Percentiles rank a stretch among this genome's conserved stretches.
Conservation (phyloP, 1,140 invertebrate genomes). For the Pseudomyrmex gracilis region DNA sequence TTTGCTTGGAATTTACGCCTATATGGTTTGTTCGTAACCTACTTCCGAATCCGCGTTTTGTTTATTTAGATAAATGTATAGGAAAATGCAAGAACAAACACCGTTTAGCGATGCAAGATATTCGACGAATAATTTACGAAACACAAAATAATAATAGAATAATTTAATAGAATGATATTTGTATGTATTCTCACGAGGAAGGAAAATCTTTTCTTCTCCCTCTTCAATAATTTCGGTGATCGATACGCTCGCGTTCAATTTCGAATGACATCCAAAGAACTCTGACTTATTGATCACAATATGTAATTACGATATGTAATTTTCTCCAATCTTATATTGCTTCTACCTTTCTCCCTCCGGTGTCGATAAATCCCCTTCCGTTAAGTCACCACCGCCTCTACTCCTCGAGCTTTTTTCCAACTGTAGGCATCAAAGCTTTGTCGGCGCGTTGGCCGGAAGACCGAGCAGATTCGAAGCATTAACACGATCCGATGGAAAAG, state of each 20-base stretch:
- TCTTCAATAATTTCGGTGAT: neutral
- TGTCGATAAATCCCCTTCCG: slow-evolving; percentile 13
- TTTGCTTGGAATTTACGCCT: neutral
- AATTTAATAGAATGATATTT: neutral
- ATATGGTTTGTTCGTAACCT: neutral
- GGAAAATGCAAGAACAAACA: neutral
- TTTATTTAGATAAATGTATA: slow-evolving; percentile 23
- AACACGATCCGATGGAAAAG: slow-evolving; percentile 71
- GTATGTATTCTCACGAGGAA: neutral
- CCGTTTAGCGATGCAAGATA: neutral
- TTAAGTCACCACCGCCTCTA: slow-evolving; percentile 15
- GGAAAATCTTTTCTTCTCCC: neutral
- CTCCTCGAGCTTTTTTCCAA: slow-evolving; percentile 57
- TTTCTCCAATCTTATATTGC: neutral
- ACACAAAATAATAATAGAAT: no score
- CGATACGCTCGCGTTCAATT: neutral
- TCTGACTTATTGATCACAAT: neutral
- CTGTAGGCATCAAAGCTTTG: slow-evolving; percentile 73
- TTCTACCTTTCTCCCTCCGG: neutral
- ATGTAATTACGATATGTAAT: slow-evolving; percentile 23
- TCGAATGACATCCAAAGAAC: neutral
- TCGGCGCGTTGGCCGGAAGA: slow-evolving; percentile 76
- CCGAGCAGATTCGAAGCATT: slow-evolving; percentile 76
- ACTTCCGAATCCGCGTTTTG: neutral
- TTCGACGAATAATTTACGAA: neutral